A percentile compares a stretch with the other conserved stretches of the same genome.
These are phyloP conservation scores for Panthera leo DNA, from an alignment of 2,113 vertebrate genomes.

Conservation along the genomic window DNA sequence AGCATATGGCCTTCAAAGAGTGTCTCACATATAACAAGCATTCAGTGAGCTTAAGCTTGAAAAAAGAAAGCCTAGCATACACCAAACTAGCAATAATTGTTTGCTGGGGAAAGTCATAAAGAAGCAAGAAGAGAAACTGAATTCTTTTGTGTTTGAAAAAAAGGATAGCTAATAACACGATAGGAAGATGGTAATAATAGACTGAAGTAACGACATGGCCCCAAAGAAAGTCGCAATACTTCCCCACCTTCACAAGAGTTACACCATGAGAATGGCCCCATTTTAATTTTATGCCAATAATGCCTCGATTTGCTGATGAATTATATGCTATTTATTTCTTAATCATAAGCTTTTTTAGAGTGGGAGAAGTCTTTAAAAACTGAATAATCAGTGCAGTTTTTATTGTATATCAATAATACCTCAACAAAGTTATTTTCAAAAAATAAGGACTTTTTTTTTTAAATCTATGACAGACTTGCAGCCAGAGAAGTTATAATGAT, in stretches of 20 bases:
- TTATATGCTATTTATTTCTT: not conserved
- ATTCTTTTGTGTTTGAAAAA: not conserved
- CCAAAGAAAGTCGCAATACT: not conserved
- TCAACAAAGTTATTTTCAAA: not conserved
- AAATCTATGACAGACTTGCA: not conserved
- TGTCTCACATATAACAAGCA: not conserved
- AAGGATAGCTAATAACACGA: not conserved
- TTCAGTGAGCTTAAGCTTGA: not conserved
- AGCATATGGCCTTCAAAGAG: not conserved
- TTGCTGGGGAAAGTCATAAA: not conserved
- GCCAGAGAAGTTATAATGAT: not conserved
- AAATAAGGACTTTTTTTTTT: not conserved
- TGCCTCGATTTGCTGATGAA: not conserved
- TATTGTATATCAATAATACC: not conserved
- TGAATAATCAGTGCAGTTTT: not conserved
- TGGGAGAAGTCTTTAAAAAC: constrained; percentile 2
- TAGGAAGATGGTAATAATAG: not conserved
- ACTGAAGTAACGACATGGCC: not conserved
- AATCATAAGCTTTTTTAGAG: not conserved
- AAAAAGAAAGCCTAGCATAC: not conserved
- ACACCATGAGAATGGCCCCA: not conserved
- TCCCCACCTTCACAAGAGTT: not conserved
- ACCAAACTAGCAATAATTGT: not conserved
- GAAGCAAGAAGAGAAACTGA: not conserved
- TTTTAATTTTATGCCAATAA: not conserved